Evolutionary conservation across 2,797 vertebrate genomes (phyloP), one percentile per base, ranked within the genome.

Genomic region (Takifugu rubripes): DNA sequence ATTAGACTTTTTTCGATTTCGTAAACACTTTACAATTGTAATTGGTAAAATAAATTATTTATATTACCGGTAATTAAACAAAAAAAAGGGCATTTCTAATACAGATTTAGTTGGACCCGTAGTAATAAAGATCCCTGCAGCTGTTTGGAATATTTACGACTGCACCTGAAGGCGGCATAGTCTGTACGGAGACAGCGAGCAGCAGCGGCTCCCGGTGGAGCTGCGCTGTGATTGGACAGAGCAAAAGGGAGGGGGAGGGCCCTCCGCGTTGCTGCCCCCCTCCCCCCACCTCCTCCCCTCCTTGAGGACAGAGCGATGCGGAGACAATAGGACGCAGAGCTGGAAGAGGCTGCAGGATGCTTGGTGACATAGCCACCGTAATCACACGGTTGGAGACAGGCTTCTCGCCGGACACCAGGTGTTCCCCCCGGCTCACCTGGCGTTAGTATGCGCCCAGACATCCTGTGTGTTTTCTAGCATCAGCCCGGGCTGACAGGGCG

Each of bases 161-260:
- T 0, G 21, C 5, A 51, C 46, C 0, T 67, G 74, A 82, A 81
- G 29, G 74, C 73, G 62, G 43, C 74, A 42, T 83, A 87, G 77
- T 91, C 88, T 91, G 89, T 87, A 87, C 69, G 80, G 88, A 89
- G 87, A 89, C 89, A 89, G 86, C 63, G 66, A 68, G 70, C 79
- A 64, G 78, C 77, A 50, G 69, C 73, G 33, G 65, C 63, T 70
- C 72, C 72, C 52, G 54, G 66, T 59, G 74, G 75, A 67, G 64
- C 81, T 3, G 68, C 65, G 75, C 75, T 70, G 69, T 51, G 53
- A 91, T 90, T 91, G 87, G 90, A 44, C 65, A 51, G 66, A n/a
- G 56, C 54, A 1, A 11, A 2, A 46, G 46, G 40, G n/a, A 60
- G 16, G 50, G 78, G 51, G 3, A 63, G 74, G 59, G 21, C 0